phyloP scores from a whole-genome alignment of 2,797 vertebrate species.

The Sebastes itinus region DNA sequence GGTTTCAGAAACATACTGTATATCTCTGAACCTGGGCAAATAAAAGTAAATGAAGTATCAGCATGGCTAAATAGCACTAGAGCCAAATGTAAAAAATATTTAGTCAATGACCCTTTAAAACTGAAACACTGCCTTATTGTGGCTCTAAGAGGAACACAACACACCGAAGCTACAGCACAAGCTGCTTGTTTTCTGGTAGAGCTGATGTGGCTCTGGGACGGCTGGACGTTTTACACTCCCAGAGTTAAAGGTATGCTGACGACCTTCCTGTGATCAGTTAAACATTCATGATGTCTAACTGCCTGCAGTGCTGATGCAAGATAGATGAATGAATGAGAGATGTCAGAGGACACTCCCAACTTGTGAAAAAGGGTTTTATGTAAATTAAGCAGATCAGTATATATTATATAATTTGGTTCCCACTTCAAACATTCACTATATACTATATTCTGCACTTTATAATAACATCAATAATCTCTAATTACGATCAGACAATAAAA shows the following conservation, averaged over 20 bases:
- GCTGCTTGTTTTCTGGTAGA: neutral
- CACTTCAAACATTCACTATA: neutral
- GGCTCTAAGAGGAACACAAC: neutral
- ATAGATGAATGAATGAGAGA: neutral
- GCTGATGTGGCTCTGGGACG: neutral
- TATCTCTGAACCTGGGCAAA: too few species aligned
- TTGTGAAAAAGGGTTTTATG: neutral
- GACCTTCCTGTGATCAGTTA: constrained; percentile 8
- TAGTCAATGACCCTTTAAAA: neutral
- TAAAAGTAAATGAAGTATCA: too few species aligned
- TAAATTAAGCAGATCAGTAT: neutral
- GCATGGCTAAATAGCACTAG: neutral
- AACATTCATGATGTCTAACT: constrained; percentile 19
- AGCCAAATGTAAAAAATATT: neutral
- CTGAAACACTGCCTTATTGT: neutral
- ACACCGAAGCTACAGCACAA: neutral
- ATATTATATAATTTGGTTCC: neutral
- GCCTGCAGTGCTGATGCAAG: neutral
- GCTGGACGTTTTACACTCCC: neutral
- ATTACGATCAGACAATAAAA: neutral
- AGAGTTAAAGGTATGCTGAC: constrained; percentile 3
- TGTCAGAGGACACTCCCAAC: neutral
- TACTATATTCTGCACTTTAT: neutral
- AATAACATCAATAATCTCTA: neutral
- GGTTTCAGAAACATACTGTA: too few species aligned